phyloP scores from a whole-genome alignment of 2,113 vertebrate species.

The Tragelaphus strepsiceros region DNA sequence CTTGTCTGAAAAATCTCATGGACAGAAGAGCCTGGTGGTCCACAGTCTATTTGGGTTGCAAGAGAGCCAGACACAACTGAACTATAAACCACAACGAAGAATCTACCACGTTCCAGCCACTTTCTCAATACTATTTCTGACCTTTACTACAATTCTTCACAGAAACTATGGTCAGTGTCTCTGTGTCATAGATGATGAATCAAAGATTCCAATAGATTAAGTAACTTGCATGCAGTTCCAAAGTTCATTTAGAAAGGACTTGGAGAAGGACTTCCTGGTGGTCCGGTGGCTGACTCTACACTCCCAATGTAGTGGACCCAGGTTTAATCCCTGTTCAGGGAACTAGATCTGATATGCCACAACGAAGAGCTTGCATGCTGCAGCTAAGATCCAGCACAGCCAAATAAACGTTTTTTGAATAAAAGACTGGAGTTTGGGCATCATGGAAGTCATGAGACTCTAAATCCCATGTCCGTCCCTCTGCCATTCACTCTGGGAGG shows the following conservation, averaged over 20 bases:
- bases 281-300: background rate
- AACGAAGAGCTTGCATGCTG: background rate
- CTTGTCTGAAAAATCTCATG: background rate
- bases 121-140: background rate
- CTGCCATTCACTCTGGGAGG: background rate
- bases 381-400: background rate
- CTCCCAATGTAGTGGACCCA: background rate
- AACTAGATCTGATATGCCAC: background rate
- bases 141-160: background rate
- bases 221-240: background rate
- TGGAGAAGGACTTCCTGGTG: background rate
- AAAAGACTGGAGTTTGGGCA: background rate
- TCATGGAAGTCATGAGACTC: background rate
- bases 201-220: background rate
- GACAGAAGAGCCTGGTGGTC: background rate
- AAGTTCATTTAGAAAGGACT: background rate
- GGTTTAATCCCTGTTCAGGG: background rate
- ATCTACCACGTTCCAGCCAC: background rate
- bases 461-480: background rate
- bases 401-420: background rate
- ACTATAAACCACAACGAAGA: background rate
- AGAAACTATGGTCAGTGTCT: background rate
- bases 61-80: background rate
- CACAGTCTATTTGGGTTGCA: background rate
- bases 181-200: background rate